phyloP scores from a whole-genome alignment of 2,113 vertebrate genomes.

The Taxidea taxus region DNA sequence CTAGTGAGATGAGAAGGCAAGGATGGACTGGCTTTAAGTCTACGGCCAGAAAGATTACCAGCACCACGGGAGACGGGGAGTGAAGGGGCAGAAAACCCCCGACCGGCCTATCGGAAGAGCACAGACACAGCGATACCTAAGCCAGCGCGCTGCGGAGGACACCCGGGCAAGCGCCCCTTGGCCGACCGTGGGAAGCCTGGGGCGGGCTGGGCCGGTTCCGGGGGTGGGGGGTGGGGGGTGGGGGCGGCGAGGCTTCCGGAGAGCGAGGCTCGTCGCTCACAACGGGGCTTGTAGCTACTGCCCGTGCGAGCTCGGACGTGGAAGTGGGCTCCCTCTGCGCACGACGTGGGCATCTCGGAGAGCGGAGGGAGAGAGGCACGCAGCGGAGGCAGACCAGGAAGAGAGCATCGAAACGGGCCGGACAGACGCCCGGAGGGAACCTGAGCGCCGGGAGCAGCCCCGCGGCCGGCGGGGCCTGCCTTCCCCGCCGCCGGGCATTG shows the following conservation, averaged over 20 bases:
- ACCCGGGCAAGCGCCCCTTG: not conserved
- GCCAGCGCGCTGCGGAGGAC: not conserved
- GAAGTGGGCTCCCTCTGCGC: not conserved
- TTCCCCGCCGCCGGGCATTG: not conserved
- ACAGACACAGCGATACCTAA: not conserved
- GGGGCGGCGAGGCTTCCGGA: not conserved
- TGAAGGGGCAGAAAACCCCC: not conserved
- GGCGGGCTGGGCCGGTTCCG: not conserved
- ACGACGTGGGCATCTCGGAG: not conserved
- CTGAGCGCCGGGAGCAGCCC: not conserved
- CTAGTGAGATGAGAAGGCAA: rapidly evolving
- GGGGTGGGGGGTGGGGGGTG: rapidly evolving
- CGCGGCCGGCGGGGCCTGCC: not conserved
- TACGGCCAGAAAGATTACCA: not conserved
- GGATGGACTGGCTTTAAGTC: rapidly evolving
- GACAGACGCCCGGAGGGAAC: not conserved
- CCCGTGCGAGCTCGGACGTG: not conserved
- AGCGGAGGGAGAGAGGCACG: rapidly evolving
- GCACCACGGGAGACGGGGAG: too few relatives aligned
- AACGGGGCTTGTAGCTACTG: not conserved
- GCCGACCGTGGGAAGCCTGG: rapidly evolving
- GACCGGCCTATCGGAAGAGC: not conserved
- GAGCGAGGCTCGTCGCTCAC: not conserved
- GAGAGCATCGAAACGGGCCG: rapidly evolving
- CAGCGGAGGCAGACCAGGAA: not conserved